A percentile compares a stretch with the other conserved stretches of the same genome.
phyloP scores from a whole-genome alignment of 2,888 invertebrate species.

The Aplocera efformata region DNA sequence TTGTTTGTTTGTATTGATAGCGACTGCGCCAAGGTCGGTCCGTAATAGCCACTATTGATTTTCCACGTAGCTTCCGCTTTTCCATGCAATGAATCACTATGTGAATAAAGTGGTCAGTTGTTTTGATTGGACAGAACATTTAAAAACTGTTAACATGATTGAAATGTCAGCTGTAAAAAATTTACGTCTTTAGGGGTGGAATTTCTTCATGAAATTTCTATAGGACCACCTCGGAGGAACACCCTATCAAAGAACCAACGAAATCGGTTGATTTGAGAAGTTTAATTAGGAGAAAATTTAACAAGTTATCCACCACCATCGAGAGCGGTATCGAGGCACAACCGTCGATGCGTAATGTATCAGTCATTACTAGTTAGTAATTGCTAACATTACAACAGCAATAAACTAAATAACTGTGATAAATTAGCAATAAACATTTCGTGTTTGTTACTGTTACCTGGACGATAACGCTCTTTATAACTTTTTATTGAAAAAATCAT shows the following conservation, averaged over 20 bases:
- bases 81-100: background rate
- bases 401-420: conserved; percentile 8
- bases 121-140: too few species aligned
- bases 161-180: too few species aligned
- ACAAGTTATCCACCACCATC: too few species aligned
- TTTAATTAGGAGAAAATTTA: too few species aligned
- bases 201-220: too few species aligned
- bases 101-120: too few species aligned
- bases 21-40: conserved; percentile 23
- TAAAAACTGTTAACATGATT: too few species aligned
- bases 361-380: conserved; percentile 1
- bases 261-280: too few species aligned
- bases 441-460: conserved; percentile 5
- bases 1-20: conserved; percentile 44
- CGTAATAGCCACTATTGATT: conserved; percentile 24
- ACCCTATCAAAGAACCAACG: too few species aligned
- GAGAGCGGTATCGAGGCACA: background rate
- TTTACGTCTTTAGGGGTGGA: too few species aligned
- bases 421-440: conserved; percentile 14
- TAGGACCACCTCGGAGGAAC: too few species aligned
- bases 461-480: conserved; percentile 9
- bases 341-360: too few species aligned
- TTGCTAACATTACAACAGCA: conserved; percentile 4
- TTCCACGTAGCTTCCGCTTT: conserved; percentile 13
- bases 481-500: conserved; percentile 5